Base-by-base conservation (phyloP, 2,113 vertebrate species). In the Phaethornis superciliosus region DNA sequence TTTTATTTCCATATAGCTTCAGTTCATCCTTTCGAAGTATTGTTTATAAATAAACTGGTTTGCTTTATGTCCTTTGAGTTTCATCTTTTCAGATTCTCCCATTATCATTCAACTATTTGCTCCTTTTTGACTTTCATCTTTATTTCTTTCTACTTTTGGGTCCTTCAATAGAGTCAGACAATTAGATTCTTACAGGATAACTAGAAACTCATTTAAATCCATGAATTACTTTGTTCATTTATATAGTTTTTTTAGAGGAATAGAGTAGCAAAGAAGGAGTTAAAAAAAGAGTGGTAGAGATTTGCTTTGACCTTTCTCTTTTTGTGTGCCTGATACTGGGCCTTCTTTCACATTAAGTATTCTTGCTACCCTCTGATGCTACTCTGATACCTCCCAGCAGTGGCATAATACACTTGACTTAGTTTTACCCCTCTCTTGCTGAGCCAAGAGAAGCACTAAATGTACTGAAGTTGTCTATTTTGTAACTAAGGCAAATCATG, bases 401-500 rank as follows among this genome's bases (percentile, higher is more conserved):
- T 63, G 64, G 52, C 64, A 47, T 67, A 59, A 46, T 35, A 40
- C 10, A 11, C 23, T 44, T 95, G 47, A 79, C 60, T 78, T 71
- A 15, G 49, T 56, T 91, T 83, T 83, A 88, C 72, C 52, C 16
- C 40, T 71, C 62, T 72, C 40, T 81, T 94, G 83, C 82, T 80
- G 94, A 90, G 76, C 37, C 37, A 49, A n/a, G 47, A 14, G 67
- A 78, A 91, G 64, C 47, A 77, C 64, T 92, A 27, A 67, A 70
- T 47, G 76, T 70, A 65, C 76, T 81, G 52, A 91, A 83, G 52
- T 51, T 37, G 23, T 82, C 78, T 94, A 89, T 32, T 95, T 88
- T 83, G 20, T 95, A 88, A 51, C 77, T 91, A 86, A 86, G 47
- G 76, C 83, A 78, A 90, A 81, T 42, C 24, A 8, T 62, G 79